Base-by-base conservation (phyloP, 92 coral and sea anemone species). In the Micromussa lordhowensis region DNA sequence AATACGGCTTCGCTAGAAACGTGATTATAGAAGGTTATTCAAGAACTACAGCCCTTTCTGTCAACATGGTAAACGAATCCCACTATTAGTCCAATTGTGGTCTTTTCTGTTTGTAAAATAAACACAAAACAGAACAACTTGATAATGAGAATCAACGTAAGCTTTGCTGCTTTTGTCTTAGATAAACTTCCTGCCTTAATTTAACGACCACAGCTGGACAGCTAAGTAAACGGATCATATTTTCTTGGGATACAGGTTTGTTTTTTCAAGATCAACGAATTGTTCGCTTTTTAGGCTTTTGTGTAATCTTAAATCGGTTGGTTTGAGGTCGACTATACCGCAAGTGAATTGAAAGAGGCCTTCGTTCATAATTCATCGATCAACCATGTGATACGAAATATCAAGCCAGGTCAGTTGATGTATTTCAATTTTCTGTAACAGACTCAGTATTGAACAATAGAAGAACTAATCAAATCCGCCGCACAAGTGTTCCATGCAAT, bases 221-320 rank as follows among this genome's bases (percentile, higher is more conserved):
- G 86, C 76, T 82, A 19, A 68, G 64, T 68, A 68, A 82, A 82
- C 17, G 17, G 44, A 68, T 79, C 53, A 40, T 40, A 10, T 82
- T 68, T 69, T 40, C 26, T 49, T 4, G 19, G 44, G 64, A 26
- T 16, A 40, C 68, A 38, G 49, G 85, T 81, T 63, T 66, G 55
- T 15, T 34, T 34, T 38, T 5, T 49, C 44, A 73, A 24, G 36
- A 22, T 73, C 36, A 35, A 73, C 49, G 15, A 71, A 73, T 40
- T 29, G 28, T 24, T 35, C 29, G 51, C 77, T 14, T 73, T 72
- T 73, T 35, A 16, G 21, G 24, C 16, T 18, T 10, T 36, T 17
- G n/a, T 11, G 63, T 49, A 15, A 51, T 77, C 63, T 28, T n/a
- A 4, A 2, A 2, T 30, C 61, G 21, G 22, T 58, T 31, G 19